Evolutionary conservation across 92 coral and sea anemone genomes (phyloP), one percentile per base, ranked within the genome.

Genomic region (Porites rus): DNA sequence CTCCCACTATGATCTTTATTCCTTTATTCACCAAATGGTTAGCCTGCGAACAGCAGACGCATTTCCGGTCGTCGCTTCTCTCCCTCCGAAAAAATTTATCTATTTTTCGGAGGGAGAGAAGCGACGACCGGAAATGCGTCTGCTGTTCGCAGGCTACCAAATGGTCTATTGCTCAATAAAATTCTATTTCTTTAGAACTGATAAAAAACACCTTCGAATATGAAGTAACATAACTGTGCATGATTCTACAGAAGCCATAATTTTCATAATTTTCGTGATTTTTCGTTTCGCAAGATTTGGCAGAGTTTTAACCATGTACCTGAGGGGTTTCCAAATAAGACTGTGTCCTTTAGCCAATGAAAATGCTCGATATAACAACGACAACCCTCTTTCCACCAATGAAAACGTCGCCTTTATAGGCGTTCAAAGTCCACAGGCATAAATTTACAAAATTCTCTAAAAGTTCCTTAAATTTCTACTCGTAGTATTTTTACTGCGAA

Each of bases 351-450:
- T 12, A 53, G 65, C 84, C 84, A 79, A 66, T 80, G 18, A 63
- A 74, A 74, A n/a, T 2, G 52, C 5, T 53, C 17, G 22, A 65
- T 3, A 50, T 13, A 1, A 83, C 80, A 74, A 75, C 14, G 0
- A 6, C 46, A 43, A 60, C 9, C 18, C 62, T 2, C 10, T 61
- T 25, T 83, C 68, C 73, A 51, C 87, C 87, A 83, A 83, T 83
- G 31, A 46, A 16, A 65, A 12, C 38, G 50, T 0, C 24, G 64
- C 51, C 50, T 51, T 58, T 11, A 50, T 7, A 1, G 22, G 6
- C 38, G 87, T 18, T 73, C 87, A 74, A 83, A 83, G 87, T 83
- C 80, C 87, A 74, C 51, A 4, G 9, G 69, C 72, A 83, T 73
- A 62, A 28, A 56, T 24, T 83, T 61, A 60, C 51, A 62, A 62